These are phyloP conservation scores for Rhagologus leucostigma DNA, from an alignment of 2,113 vertebrate species.

Conservation along the genomic window DNA sequence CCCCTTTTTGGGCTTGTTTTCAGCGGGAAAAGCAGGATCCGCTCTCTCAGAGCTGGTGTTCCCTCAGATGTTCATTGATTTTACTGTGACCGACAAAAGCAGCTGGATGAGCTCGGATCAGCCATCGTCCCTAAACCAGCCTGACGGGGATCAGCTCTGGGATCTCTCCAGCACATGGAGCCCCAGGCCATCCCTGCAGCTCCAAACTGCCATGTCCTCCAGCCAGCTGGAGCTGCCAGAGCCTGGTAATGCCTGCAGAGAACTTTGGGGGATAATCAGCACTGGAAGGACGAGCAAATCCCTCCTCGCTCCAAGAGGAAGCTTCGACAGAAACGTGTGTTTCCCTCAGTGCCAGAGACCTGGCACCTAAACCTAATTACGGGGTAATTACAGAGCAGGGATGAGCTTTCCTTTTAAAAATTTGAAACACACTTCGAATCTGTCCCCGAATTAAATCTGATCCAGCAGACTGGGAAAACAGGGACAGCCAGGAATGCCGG, in stretches of 20 bases:
- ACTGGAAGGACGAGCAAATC: not conserved
- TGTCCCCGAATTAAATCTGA: not conserved
- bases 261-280: not conserved
- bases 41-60: accelerated
- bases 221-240: not conserved
- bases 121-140: not conserved
- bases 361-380: not conserved
- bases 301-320: not conserved
- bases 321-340: accelerated
- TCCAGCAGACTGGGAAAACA: not conserved
- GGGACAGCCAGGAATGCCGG: not conserved
- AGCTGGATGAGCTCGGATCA: not conserved
- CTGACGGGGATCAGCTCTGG: not conserved
- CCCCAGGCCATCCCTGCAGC: not conserved
- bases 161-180: not conserved
- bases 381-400: accelerated
- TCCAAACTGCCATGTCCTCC: not conserved
- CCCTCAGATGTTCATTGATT: not conserved
- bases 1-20: accelerated
- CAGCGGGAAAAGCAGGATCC: not conserved
- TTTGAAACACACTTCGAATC: not conserved
- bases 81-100: not conserved
- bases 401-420: not conserved
- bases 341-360: not conserved
- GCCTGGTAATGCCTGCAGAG: not conserved